These are phyloP conservation scores for Aphelocoma coerulescens DNA, from an alignment of 2,113 vertebrate species.

Conservation along the genomic window DNA sequence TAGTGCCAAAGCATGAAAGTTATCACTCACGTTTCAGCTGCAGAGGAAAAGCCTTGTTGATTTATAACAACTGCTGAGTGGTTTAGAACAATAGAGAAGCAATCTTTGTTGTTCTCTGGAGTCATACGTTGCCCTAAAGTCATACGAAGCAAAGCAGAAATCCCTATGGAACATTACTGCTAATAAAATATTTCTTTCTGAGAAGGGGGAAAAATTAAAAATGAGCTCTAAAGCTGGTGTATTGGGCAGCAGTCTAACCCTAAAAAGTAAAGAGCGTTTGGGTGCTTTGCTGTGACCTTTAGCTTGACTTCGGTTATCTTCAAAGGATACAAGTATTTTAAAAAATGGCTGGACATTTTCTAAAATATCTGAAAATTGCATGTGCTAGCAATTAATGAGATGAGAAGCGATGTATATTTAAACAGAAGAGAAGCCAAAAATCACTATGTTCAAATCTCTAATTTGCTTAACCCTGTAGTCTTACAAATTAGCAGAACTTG, in stretches of 20 bases:
- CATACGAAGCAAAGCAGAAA: neutral
- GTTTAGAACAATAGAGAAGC: neutral
- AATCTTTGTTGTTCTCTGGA: neutral
- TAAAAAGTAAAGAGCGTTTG: neutral
- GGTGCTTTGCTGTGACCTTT: neutral
- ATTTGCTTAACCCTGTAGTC: neutral
- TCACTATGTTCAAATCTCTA: neutral
- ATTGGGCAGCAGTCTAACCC: neutral
- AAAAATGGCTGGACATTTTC: neutral
- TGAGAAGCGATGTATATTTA: neutral
- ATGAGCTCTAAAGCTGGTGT: neutral
- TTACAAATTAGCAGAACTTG: neutral
- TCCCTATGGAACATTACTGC: neutral
- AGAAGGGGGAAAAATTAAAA: neutral
- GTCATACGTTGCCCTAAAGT: neutral
- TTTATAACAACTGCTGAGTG: neutral
- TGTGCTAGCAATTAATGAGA: neutral
- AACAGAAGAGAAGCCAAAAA: neutral
- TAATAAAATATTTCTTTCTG: neutral
- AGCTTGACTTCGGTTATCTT: accelerated
- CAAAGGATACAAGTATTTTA: neutral
- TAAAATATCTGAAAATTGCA: neutral
- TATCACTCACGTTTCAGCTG: neutral
- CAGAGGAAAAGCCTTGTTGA: neutral
- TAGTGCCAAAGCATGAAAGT: neutral